Evolutionary conservation across 2,797 vertebrate genomes (phyloP), one percentile per base, ranked within the genome.

Genomic region (Propithecus deckenii): DNA sequence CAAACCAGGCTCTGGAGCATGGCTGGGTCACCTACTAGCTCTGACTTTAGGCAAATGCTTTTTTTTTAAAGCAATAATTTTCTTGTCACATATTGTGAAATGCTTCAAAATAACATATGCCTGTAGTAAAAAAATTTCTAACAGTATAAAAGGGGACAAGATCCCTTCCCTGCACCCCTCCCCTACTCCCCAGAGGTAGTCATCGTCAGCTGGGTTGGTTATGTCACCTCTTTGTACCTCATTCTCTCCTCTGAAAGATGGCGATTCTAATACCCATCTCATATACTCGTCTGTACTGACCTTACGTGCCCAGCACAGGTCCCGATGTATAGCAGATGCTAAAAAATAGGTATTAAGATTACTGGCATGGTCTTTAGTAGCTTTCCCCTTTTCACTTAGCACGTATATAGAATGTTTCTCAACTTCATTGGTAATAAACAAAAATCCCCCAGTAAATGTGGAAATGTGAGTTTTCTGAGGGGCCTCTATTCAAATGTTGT

Each of bases 401-500:
- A 94, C 87, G 93, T 81, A 41, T 78, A 92, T 76, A 85, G 95
- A 93, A 96, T 89, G 59, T 97, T 97, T 93, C 87, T 93, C 74
- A 93, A 94, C 80, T 90, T 97, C 85, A 61, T 89, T 78, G 87
- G 92, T 97, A 95, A 96, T 95, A 97, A 98, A 95, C 95, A 98
- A 78, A 94, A 95, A 80, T 93, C 81, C 95, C 88, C 96, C 90
- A 86, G 96, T 96, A 96, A 97, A 90, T 97, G 94, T 90, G 95
- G 90, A 97, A 96, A 96, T 98, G 94, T 61, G 90, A 95, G 55
- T 94, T 95, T 95, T 98, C 96, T 97, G 96, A 97, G 96, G 95
- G 95, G 32, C 88, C 96, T 95, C 91, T 97, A 96, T 95, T 92
- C 81, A 48, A 76, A 95, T 93, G 92, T 96, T 97, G 92, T 96